Percentiles rank a stretch among this genome's conserved stretches.
Conservation (phyloP, 92 coral and sea anemone genomes). For the Pocillopora meandrina region DNA sequence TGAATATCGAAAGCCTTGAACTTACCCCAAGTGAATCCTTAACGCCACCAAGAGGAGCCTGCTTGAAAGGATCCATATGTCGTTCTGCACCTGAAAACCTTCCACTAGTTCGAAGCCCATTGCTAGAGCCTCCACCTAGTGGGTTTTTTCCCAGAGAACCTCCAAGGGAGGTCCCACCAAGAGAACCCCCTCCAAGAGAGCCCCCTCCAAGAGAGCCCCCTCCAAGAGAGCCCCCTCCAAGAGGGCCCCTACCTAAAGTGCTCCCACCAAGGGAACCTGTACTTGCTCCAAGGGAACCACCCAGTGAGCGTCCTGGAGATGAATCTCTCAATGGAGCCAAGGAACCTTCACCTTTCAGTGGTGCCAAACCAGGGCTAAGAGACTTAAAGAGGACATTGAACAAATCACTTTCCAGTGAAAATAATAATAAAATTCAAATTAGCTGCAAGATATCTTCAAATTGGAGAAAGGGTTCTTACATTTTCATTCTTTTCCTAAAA, state of each 20-base stretch:
- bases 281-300: constrained; percentile 71
- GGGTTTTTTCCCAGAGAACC: constrained; percentile 62
- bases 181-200: constrained; percentile 46
- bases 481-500: too few relatives aligned
- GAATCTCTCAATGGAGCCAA: constrained; percentile 77
- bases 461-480: not conserved
- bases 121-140: constrained; percentile 34
- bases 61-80: constrained; percentile 57
- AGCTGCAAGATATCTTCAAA: not conserved
- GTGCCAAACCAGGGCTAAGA: constrained; percentile 63
- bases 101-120: constrained; percentile 48
- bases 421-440: not conserved
- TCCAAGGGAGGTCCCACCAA: constrained; percentile 56
- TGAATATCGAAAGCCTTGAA: not conserved
- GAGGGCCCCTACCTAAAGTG: constrained; percentile 38
- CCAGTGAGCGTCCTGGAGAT: constrained; percentile 59
- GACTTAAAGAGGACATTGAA: constrained; percentile 6
- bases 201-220: constrained; percentile 71
- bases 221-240: constrained; percentile 64
- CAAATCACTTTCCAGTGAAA: not conserved
- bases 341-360: constrained; percentile 78
- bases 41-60: constrained; percentile 55
- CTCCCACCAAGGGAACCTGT: constrained; percentile 71
- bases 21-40: constrained; percentile 55
- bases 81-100: constrained; percentile 46